Evolutionary conservation across 2,888 invertebrate genomes (phyloP), one percentile per base, ranked within the genome.

Genomic region (Cistogaster globosa): DNA sequence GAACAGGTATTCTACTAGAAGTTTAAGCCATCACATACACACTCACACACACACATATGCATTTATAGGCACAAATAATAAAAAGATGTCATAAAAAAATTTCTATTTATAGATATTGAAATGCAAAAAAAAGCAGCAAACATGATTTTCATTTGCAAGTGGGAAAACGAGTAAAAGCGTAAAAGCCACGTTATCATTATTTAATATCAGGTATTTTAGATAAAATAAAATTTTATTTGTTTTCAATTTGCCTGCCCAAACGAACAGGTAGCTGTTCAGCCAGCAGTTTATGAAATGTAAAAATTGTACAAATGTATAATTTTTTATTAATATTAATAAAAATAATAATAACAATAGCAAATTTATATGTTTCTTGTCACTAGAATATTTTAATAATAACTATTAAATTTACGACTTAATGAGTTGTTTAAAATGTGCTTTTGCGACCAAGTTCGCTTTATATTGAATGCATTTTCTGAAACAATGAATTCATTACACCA

Each of bases 111-210:
- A 79, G 57, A 26, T 12, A 12, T 38, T 12, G 7, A 63, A 62
- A 20, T 26, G 18, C 22, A 51, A n/a, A 38, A n/a, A n/a, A 67
- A 63, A 7, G 16, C 9, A 20, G 1, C 3, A 68, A 79, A 72
- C 71, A 72, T 65, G 79, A 79, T 79, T 79, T 62, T 45, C 22
- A 36, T 36, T 42, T 57, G 53, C 75, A 68, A 77, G 77, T 69
- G 42, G 60, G 58, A 53, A 62, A 78, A 69, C 77, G 55, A 62
- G 69, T 58, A 76, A 57, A 45, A 57, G 42, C 45, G 55, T 65
- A 45, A 18, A 26, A 38, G 36, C 53, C 36, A 38, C 18, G 20
- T 72, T 36, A 48, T 72, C 36, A 48, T 57, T 45, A 20, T 65
- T 22, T 51, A 14, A 53, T 2, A 67, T 36, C 58, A 22, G 18